Percentiles rank a stretch among this genome's conserved stretches.
Conservation (phyloP, 2,888 invertebrate genomes). For the Hemicrepidius hirtus region DNA sequence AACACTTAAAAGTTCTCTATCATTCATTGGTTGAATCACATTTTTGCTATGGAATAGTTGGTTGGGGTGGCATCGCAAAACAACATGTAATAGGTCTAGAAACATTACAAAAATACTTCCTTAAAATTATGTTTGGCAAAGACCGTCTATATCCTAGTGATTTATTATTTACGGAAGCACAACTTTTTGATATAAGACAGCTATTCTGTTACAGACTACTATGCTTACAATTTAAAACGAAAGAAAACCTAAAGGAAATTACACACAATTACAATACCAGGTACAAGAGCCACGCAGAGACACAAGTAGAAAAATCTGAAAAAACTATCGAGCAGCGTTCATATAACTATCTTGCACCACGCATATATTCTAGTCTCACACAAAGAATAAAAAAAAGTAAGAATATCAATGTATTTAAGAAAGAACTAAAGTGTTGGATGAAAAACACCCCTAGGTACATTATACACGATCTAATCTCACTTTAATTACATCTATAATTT, state of each 20-base stretch:
- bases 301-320: background rate
- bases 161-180: background rate
- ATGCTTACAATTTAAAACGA: background rate
- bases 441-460: background rate
- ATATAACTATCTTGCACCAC: background rate
- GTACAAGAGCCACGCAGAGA: background rate
- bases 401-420: background rate
- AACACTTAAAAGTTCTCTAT: conserved; percentile 16
- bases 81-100: background rate
- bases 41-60: conserved; percentile 19
- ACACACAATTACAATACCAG: background rate
- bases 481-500: background rate
- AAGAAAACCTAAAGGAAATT: background rate
- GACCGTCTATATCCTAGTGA: background rate
- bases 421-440: background rate
- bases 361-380: background rate
- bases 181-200: background rate
- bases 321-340: background rate
- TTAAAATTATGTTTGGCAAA: no score
- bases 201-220: background rate
- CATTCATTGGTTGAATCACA: conserved; percentile 21
- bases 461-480: background rate
- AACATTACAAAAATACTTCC: conserved; percentile 8
- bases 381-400: background rate
- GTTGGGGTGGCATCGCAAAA: background rate